Evolutionary conservation across 2,113 vertebrate genomes (phyloP), one percentile per base, ranked within the genome.

Genomic region (Ellobius talpinus): DNA sequence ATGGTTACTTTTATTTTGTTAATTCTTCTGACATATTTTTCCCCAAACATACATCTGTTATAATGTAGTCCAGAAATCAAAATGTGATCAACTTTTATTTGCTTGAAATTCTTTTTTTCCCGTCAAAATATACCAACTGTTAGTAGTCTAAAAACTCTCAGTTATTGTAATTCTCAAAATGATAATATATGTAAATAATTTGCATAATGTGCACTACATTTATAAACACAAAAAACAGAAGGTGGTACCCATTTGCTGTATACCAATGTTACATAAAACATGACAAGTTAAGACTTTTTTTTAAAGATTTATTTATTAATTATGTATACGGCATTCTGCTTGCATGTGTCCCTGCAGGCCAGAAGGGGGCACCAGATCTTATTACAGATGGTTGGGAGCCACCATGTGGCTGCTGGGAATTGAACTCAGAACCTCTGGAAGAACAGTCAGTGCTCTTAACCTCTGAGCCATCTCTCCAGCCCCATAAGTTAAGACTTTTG

Each of bases 181-280:
- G 39, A 10, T 74, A 88, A 92, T 68, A 2, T 23, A 52, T 52
- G 6, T 36, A 91, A 91, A 70, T 92, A 68, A 79, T 79, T 82
- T 90, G 65, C 19, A 73, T 68, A 55, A 45, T 21, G 26, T 36
- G 21, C 17, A 55, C 29, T 73, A 63, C 5, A 73, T 52, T 76
- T 94, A 90, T 58, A 94, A 72, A 85, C 1, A 85, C 16, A 96
- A 42, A 91, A 85, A 17, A 4, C 73, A 55, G 86, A 88, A 6
- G 45, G 16, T 58, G 21, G 0, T 36, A 73, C 13, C 3, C 79
- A 68, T 47, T 93, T 90, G 2, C 12, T 79, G 65, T 23, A 89
- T 47, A 82, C 4, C 77, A 68, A 63, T 42, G 36, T 74, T 79
- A 88, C 94, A 6, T 66, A 78, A 89, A 17, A 72, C 42, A 55